Evolutionary conservation across 2,797 vertebrate genomes (phyloP), one percentile per base, ranked within the genome.

Genomic region (Myoxocephalus aenaeus): DNA sequence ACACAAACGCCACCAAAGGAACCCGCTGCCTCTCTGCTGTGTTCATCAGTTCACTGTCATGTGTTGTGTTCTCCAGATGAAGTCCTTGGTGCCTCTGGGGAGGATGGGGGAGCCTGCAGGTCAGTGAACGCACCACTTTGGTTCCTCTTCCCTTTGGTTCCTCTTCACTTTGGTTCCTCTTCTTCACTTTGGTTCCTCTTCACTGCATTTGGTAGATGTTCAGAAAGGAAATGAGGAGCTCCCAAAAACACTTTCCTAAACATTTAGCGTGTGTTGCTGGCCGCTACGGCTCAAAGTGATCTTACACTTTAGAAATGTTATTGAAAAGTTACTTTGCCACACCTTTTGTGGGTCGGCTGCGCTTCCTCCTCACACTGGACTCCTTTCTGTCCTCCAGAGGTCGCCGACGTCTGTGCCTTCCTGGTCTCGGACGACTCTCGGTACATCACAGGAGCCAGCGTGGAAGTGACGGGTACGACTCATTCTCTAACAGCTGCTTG

Each of bases 321-420:
- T 46, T 57, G 20, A 7, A 66, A n/a, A 34, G 25, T 36, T 2
- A 14, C n/a, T 14, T 29, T 22, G 20, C 12, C 48, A 46, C 20
- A 20, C 29, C 9, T 36, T 8, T n/a, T 1, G 4, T 20, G 32
- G 48, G 12, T n/a, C 29, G 27, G 50, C 50, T 44, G 18, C 10
- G 27, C 34, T 9, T 27, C 18, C 3, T 63, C 2, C 8, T 65
- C 65, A 22, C 15, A 1, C 18, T 17, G 22, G n/a, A 22, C n/a
- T 40, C 77, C 18, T 40, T 1, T 50, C 11, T 56, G 14, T 82
- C 34, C 18, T 53, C 44, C 68, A 98, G 97, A 98, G 84, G 96
- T 97, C 7, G 97, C 97, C 7, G 96, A 96, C 51, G 97, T 95
- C 2, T 97, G 96, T 36, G 94, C 95, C 3, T 97, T 98, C 85